Conservation (phyloP, 23 tunicate genomes). For the Corella eumyota region DNA sequence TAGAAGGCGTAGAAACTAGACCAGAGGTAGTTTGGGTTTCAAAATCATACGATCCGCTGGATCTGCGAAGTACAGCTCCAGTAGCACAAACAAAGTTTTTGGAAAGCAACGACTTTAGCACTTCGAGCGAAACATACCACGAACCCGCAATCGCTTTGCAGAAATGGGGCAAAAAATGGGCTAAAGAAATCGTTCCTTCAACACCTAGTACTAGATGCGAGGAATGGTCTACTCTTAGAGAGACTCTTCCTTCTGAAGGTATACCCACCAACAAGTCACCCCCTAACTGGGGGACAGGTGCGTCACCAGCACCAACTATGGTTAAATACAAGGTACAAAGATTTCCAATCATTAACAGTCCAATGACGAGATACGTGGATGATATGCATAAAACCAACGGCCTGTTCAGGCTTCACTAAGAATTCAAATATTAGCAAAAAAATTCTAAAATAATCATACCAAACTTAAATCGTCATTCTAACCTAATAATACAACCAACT, state of each 20-base stretch:
- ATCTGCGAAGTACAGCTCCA: constrained; percentile 55
- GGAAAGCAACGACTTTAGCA: neutral
- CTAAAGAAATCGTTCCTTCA: constrained; percentile 12
- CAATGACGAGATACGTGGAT: constrained; percentile 66
- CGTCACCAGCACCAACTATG: constrained; percentile 38
- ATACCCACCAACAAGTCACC: constrained; percentile 16
- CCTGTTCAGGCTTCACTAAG: constrained; percentile 21
- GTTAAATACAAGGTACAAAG: constrained; percentile 3
- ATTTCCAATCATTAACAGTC: constrained; percentile 54
- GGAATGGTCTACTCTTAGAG: constrained; percentile 79
- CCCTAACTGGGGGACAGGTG: constrained; percentile 76
- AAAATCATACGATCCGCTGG: constrained; percentile 49
- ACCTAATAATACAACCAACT: neutral
- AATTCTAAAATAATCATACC: neutral
- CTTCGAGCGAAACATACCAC: constrained; percentile 13
- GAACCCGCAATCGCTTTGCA: constrained; percentile 19
- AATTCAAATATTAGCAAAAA: neutral
- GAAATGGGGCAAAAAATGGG: constrained; percentile 49
- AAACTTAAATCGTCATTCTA: neutral
- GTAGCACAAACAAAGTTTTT: constrained; percentile 30
- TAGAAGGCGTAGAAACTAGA: neutral
- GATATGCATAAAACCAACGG: constrained; percentile 27
- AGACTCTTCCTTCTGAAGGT: constrained; percentile 73
- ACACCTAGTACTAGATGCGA: constrained; percentile 61
- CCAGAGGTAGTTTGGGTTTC: constrained; percentile 74